phyloP scores from a whole-genome alignment of 2,113 vertebrate genomes.

The Gallinago media region DNA sequence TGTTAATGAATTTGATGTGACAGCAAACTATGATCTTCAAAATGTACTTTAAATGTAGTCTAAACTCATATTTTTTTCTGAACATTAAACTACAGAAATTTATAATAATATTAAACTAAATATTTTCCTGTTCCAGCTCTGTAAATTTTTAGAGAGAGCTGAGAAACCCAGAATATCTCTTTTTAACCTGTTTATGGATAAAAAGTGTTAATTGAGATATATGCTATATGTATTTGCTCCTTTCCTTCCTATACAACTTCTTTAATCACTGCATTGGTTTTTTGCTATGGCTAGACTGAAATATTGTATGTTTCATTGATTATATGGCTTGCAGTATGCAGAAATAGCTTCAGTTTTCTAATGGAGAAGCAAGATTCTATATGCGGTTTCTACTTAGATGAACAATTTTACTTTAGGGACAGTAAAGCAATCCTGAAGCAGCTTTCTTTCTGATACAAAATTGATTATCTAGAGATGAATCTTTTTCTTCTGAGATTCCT shows the following conservation, averaged over 20 bases:
- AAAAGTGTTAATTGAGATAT: not conserved
- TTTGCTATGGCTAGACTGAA: not conserved
- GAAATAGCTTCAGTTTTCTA: not conserved
- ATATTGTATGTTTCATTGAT: not conserved
- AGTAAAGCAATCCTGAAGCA: not conserved
- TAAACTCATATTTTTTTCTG: not conserved
- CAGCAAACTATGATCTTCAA: not conserved
- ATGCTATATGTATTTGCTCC: not conserved
- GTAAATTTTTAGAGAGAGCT: not conserved
- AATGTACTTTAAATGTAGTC: not conserved
- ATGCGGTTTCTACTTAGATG: not conserved
- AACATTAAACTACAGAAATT: not conserved
- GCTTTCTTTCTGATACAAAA: conserved; percentile 2
- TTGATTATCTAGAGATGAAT: conserved; percentile 12
- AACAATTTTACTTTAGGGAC: conserved; percentile 4
- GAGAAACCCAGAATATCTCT: not conserved
- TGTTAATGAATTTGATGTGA: not conserved
- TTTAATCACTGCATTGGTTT: not conserved
- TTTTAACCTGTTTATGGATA: not conserved
- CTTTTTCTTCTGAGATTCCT: not conserved
- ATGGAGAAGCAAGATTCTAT: not conserved
- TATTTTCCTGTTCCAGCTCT: not conserved
- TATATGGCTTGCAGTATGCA: not conserved
- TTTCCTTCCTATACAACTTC: not conserved
- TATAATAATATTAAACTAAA: not conserved